These are phyloP conservation scores for Pachydiplax longipennis DNA, from an alignment of 2,888 invertebrate species.

Conservation along the genomic window DNA sequence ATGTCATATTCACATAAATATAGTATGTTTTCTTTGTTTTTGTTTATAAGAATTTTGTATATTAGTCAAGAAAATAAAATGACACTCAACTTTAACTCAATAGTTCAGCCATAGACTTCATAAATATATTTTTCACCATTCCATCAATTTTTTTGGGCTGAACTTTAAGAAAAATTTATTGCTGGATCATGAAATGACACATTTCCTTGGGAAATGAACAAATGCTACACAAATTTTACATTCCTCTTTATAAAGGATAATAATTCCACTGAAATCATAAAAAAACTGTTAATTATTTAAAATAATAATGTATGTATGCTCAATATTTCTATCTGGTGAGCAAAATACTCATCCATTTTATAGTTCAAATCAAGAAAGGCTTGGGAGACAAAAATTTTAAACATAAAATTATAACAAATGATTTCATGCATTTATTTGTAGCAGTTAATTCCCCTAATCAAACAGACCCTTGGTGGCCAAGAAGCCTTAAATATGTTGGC, in stretches of 20 bases:
- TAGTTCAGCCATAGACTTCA: no score
- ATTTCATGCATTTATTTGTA: not conserved
- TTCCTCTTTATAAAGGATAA: not conserved
- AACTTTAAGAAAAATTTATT: not conserved
- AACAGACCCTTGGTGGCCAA: not conserved
- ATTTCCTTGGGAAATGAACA: not conserved
- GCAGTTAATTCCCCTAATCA: not conserved
- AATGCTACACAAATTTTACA: not conserved
- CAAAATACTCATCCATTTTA: not conserved
- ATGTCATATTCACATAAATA: no score
- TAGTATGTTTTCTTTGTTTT: no score
- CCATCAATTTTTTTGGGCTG: not conserved
- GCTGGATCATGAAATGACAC: not conserved
- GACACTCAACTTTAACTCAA: no score
- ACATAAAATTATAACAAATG: constrained; percentile 23
- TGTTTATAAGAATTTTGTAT: no score
- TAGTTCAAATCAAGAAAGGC: not conserved
- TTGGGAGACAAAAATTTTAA: not conserved
- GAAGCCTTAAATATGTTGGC: not conserved
- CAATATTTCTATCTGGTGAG: not conserved
- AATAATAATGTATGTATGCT: not conserved
- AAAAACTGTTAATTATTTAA: not conserved
- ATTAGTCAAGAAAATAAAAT: no score
- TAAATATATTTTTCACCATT: no score
- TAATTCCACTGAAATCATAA: not conserved